These are phyloP conservation scores for Cantharis nigra DNA, from an alignment of 2,888 invertebrate genomes.

Conservation along the genomic window DNA sequence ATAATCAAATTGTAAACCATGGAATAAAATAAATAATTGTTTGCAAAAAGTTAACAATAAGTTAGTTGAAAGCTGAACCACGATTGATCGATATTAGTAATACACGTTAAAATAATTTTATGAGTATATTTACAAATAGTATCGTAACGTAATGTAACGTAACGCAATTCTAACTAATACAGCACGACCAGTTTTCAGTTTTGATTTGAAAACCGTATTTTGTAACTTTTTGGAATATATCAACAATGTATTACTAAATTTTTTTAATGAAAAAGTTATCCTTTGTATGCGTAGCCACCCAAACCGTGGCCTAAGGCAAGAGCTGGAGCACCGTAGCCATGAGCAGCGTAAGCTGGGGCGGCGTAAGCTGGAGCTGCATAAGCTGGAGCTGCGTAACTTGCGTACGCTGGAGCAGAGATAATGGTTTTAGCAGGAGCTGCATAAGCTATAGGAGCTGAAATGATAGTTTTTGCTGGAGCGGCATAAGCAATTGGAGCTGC, in stretches of 20 bases:
- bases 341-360: not conserved
- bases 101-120: slow-evolving; percentile 6
- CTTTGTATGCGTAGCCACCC: slow-evolving; percentile 17
- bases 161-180: not conserved
- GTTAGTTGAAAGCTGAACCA: slow-evolving; percentile 2
- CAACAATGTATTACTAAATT: slow-evolving; percentile 13
- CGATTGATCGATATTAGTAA: slow-evolving; percentile 5
- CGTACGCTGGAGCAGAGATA: not conserved
- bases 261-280: slow-evolving; percentile 6
- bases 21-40: slow-evolving; percentile 14
- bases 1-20: slow-evolving; percentile 6
- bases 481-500: slow-evolving; percentile 40
- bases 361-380: not conserved
- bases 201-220: not conserved
- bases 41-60: not conserved
- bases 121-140: not conserved
- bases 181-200: not conserved
- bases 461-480: slow-evolving; percentile 24
- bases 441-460: slow-evolving; percentile 14
- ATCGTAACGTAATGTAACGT: not conserved
- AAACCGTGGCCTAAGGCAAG: slow-evolving; percentile 3
- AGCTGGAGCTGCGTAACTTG: slow-evolving; percentile 6
- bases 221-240: not conserved
- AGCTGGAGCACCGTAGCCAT: slow-evolving; percentile 7
- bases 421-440: not conserved